Conservation (phyloP, 2,888 invertebrate genomes). For the Lithosia quadra region DNA sequence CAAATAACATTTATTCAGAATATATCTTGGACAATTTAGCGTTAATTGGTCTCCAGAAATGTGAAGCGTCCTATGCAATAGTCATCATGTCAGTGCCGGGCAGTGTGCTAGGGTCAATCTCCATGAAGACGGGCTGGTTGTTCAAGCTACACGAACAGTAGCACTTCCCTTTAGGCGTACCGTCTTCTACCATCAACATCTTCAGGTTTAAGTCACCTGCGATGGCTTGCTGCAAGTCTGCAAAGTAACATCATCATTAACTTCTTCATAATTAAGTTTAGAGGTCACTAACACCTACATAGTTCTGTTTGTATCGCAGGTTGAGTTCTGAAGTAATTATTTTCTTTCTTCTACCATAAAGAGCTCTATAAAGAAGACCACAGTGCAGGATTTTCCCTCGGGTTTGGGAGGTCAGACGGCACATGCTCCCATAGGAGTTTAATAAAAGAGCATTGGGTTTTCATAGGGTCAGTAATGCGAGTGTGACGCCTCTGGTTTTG, state of each 20-base stretch:
- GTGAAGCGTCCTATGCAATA: not conserved
- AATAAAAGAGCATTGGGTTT: no score
- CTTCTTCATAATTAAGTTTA: not conserved
- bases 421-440: no score
- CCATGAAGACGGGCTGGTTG: constrained; percentile 53
- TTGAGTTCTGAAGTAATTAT: no score
- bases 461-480: no score
- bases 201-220: constrained; percentile 48
- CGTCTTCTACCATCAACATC: constrained; percentile 50
- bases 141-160: constrained; percentile 60
- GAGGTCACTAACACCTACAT: no score
- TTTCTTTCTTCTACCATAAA: no score
- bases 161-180: constrained; percentile 47
- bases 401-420: no score
- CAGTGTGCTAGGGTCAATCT: constrained; percentile 38
- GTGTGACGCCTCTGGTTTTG: no score
- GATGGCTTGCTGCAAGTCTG: constrained; percentile 38
- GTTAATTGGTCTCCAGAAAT: not conserved
- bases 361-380: no score
- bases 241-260: not conserved
- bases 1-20: constrained; percentile 1
- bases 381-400: no score
- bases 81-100: constrained; percentile 15
- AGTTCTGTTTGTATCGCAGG: no score
- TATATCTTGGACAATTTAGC: not conserved